phyloP scores from a whole-genome alignment of 1,140 invertebrate genomes.

The Chlorops oryzae region DNA sequence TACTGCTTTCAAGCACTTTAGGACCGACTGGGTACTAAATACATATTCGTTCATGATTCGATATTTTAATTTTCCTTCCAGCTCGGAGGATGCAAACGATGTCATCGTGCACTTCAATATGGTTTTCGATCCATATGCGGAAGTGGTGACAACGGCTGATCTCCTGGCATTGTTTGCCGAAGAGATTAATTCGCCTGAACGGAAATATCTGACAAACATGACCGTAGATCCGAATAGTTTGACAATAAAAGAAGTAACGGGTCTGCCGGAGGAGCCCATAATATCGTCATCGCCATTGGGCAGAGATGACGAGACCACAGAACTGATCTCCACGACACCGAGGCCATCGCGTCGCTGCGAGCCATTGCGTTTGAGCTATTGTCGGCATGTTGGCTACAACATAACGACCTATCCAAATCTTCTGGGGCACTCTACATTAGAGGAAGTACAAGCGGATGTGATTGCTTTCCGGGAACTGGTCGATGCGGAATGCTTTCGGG shows the following conservation, averaged over 20 bases:
- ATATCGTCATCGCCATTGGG: slow-evolving; percentile 43
- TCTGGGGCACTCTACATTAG: slow-evolving; percentile 58
- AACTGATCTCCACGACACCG: slow-evolving; percentile 33
- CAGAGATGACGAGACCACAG: slow-evolving; percentile 34
- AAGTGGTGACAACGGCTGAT: slow-evolving; percentile 42
- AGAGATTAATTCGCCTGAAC: slow-evolving; percentile 40
- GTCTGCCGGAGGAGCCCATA: slow-evolving; percentile 37
- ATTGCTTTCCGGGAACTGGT: slow-evolving; percentile 79
- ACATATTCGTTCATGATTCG: too few species aligned
- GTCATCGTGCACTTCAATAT: slow-evolving; percentile 68
- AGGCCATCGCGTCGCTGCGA: slow-evolving; percentile 60
- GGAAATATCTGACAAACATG: slow-evolving; percentile 56
- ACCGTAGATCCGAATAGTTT: slow-evolving; percentile 62
- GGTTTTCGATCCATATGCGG: slow-evolving; percentile 58
- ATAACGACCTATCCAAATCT: slow-evolving; percentile 79
- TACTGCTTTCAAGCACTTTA: too few species aligned
- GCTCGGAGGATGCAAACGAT: slow-evolving; percentile 56
- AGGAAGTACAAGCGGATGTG: slow-evolving; percentile 67
- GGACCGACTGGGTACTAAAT: background rate
- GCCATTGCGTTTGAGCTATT: slow-evolving; percentile 62
- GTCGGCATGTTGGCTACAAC: slow-evolving; percentile 68
- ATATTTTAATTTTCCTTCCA: slow-evolving; percentile 35
- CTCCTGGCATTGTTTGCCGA: slow-evolving; percentile 40
- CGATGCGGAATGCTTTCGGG: slow-evolving; percentile 78
- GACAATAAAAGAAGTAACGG: slow-evolving; percentile 57